These are phyloP conservation scores for Bubo blakistoni DNA, from an alignment of 2,113 vertebrate genomes.

Conservation along the genomic window DNA sequence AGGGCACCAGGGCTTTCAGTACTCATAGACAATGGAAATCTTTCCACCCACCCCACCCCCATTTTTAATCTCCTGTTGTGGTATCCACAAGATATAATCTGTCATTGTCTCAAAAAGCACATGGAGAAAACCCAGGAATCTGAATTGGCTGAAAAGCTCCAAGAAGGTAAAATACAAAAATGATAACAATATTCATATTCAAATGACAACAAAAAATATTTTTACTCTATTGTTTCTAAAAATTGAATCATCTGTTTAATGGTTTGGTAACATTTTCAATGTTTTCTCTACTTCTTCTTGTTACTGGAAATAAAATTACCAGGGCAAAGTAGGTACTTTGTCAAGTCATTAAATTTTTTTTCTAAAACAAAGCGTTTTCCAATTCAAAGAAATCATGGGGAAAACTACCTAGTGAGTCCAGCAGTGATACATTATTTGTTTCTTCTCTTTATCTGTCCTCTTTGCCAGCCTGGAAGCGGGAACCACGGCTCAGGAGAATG, in stretches of 20 bases:
- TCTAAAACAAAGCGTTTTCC: not conserved
- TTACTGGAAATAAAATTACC: not conserved
- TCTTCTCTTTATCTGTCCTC: not conserved
- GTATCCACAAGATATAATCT: not conserved
- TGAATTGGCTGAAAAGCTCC: not conserved
- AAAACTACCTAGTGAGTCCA: not conserved
- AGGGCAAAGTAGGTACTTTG: not conserved
- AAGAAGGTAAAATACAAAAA: not conserved
- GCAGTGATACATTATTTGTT: not conserved
- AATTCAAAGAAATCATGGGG: not conserved
- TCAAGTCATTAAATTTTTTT: not conserved
- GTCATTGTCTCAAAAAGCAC: not conserved
- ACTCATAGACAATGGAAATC: not conserved
- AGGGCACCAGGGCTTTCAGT: not conserved
- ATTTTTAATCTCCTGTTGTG: not conserved
- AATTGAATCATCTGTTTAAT: not conserved
- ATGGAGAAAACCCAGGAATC: not conserved
- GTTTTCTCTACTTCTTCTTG: not conserved
- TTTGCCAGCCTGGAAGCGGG: not conserved
- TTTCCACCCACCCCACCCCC: no score
- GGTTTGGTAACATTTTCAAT: not conserved
- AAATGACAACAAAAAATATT: not conserved
- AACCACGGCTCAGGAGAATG: fast-evolving
- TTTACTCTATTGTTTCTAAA: not conserved
- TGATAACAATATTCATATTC: not conserved